Conservation (phyloP, 2,797 vertebrate species). For the Neosalanx taihuensis region DNA sequence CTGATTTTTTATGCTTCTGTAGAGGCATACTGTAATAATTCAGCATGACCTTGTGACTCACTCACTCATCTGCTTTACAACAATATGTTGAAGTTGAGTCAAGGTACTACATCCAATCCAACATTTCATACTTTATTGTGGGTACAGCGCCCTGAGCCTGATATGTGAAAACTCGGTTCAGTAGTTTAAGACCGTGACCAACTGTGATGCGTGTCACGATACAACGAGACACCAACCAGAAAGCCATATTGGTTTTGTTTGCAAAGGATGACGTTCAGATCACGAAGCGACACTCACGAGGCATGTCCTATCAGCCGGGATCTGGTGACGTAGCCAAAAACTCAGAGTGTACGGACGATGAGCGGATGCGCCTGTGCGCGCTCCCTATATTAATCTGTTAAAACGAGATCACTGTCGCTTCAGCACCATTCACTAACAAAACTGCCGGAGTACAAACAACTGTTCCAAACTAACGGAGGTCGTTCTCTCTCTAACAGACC, state of each 20-base stretch:
- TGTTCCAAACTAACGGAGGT: conserved; percentile 34
- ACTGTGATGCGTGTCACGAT: background rate
- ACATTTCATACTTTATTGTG: background rate
- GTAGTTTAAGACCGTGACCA: too few species aligned
- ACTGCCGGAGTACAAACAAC: conserved; percentile 38
- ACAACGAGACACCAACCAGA: background rate
- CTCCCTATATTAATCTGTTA: conserved; percentile 63
- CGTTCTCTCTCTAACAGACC: background rate
- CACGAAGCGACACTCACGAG: conserved; percentile 19
- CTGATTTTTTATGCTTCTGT: too few species aligned
- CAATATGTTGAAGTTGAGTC: background rate
- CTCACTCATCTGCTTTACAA: background rate
- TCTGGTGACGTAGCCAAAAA: conserved; percentile 63
- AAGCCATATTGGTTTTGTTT: background rate
- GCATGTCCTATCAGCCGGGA: conserved; percentile 30
- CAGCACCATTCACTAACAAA: conserved; percentile 64
- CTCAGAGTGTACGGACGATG: conserved; percentile 59
- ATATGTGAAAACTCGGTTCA: background rate
- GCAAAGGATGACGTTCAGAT: background rate
- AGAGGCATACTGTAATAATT: too few species aligned
- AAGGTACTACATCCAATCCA: background rate
- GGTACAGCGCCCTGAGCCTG: background rate
- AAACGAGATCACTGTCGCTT: conserved; percentile 65
- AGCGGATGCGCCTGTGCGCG: conserved; percentile 63
- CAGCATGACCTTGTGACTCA: too few species aligned